A percentile compares a stretch with the other conserved stretches of the same genome.
phyloP scores from a whole-genome alignment of 1,140 invertebrate genomes.

The Diabrotica undecimpunctata region DNA sequence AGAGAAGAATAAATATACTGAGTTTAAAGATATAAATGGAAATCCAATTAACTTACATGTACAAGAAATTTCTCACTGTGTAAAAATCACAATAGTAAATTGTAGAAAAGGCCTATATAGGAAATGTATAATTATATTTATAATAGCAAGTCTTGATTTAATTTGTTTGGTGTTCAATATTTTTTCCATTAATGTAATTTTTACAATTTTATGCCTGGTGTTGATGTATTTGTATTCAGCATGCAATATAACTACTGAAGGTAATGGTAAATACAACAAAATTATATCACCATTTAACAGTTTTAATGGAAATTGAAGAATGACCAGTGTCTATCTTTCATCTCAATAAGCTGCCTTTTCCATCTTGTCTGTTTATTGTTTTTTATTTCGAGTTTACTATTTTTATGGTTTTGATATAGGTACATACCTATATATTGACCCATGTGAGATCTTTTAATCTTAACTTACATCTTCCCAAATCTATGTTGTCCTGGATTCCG shows the following conservation, averaged over 20 bases:
- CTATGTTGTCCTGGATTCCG: too few species aligned
- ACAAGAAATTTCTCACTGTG: not conserved
- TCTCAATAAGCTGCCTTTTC: too few species aligned
- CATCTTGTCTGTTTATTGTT: too few species aligned
- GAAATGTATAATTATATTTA: not conserved
- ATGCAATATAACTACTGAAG: not conserved
- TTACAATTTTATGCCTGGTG: not conserved
- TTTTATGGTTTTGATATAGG: too few species aligned
- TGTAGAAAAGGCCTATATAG: conserved; percentile 7
- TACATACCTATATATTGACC: too few species aligned
- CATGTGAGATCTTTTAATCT: too few species aligned
- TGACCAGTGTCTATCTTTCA: too few species aligned
- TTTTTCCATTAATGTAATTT: not conserved
- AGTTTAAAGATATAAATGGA: conserved; percentile 5
- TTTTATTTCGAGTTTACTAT: too few species aligned
- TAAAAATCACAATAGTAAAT: conserved; percentile 6
- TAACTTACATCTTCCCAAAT: too few species aligned
- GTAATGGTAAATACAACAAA: not conserved
- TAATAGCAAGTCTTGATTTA: not conserved
- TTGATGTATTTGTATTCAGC: not conserved
- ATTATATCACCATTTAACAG: too few species aligned
- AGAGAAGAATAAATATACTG: conserved; percentile 7
- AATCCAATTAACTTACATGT: conserved; percentile 4
- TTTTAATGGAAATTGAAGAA: too few species aligned
- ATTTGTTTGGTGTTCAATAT: not conserved